Percentiles rank a stretch among this genome's conserved stretches.
phyloP scores from a whole-genome alignment of 2,797 vertebrate species.

The Perdix hodgsoniae region DNA sequence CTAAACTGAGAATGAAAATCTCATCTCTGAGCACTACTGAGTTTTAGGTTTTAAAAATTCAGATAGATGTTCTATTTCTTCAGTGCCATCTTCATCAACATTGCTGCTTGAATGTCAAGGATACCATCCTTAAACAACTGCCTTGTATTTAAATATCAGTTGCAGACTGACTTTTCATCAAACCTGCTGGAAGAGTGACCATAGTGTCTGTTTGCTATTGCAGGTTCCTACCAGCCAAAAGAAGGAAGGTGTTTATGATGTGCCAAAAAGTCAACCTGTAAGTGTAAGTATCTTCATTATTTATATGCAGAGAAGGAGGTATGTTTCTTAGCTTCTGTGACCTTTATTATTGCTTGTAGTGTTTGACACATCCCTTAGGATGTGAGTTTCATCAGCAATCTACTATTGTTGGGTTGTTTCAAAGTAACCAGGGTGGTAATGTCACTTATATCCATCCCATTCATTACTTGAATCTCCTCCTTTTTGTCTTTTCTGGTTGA shows the following conservation, averaged over 20 bases:
- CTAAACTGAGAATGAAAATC: neutral
- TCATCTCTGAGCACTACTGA: neutral
- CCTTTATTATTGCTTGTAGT: neutral
- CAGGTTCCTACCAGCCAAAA: constrained; percentile 99
- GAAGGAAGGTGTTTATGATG: constrained; percentile 99
- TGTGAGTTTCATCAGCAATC: neutral
- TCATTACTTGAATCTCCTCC: neutral
- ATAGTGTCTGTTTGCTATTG: constrained; percentile 52
- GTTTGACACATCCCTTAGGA: fast-evolving
- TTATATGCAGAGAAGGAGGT: neutral
- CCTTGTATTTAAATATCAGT: neutral
- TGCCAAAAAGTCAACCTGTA: constrained; percentile 99
- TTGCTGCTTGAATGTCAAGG: neutral
- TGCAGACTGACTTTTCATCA: neutral
- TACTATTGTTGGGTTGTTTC: neutral
- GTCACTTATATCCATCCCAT: neutral
- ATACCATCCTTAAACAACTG: neutral
- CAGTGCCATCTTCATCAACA: neutral
- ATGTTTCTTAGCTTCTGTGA: neutral
- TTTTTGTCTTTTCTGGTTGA: neutral
- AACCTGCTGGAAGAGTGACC: neutral
- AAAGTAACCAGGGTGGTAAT: neutral
- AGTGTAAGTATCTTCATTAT: constrained; percentile 88
- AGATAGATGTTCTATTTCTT: neutral
- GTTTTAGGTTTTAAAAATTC: neutral